These are phyloP conservation scores for Xanthostigma xanthostigma DNA, from an alignment of 2,888 invertebrate species.

Conservation along the genomic window DNA sequence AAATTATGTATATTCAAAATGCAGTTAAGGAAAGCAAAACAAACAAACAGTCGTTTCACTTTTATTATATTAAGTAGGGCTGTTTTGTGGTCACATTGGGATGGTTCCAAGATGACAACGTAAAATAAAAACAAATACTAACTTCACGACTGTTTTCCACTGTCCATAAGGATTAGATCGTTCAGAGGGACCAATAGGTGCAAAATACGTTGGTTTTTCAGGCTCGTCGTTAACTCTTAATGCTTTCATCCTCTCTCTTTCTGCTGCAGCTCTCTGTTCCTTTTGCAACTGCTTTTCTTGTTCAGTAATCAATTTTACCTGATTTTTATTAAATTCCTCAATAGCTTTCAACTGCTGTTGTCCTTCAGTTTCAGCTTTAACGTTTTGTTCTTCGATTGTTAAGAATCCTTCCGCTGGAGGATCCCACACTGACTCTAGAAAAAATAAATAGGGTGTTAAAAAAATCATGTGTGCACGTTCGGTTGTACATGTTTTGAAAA, in stretches of 20 bases:
- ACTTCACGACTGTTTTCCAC: slow-evolving; percentile 58
- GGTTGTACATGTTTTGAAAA: too few species aligned
- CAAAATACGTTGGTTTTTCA: slow-evolving; percentile 24
- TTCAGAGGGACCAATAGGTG: slow-evolving; percentile 42
- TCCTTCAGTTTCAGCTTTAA: slow-evolving; percentile 32
- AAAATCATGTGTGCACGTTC: neutral
- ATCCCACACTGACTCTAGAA: slow-evolving; percentile 62
- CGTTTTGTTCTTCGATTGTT: slow-evolving; percentile 46
- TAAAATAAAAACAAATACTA: slow-evolving; percentile 17
- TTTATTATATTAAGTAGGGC: too few species aligned
- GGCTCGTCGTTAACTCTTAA: slow-evolving; percentile 22
- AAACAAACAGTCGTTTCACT: too few species aligned
- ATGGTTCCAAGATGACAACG: too few species aligned
- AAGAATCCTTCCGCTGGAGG: slow-evolving; percentile 57
- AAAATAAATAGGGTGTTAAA: slow-evolving; percentile 8
- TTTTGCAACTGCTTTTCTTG: slow-evolving; percentile 29
- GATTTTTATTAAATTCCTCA: slow-evolving; percentile 21
- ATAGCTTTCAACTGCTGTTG: slow-evolving; percentile 28
- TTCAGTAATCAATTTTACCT: slow-evolving; percentile 20
- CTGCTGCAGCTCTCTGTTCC: slow-evolving; percentile 34
- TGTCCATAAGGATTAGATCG: slow-evolving; percentile 54
- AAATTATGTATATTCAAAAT: too few species aligned
- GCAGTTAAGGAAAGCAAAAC: too few species aligned
- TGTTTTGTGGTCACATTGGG: too few species aligned
- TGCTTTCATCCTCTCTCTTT: slow-evolving; percentile 31